Conservation (phyloP, 2,113 vertebrate genomes). For the Colinus virginianus region DNA sequence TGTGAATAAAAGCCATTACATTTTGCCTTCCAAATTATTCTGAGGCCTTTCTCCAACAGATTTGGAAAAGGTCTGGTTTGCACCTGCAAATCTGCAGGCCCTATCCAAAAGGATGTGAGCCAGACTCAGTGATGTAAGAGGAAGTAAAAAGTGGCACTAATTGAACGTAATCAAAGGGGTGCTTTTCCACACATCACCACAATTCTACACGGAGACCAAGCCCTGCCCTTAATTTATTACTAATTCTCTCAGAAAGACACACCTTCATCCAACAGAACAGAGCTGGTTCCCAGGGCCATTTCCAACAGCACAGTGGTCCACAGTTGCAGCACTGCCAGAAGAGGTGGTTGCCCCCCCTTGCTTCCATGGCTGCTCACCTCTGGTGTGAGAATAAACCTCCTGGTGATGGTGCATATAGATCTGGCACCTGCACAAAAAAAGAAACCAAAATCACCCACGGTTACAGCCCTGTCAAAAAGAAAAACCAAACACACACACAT, state of each 20-base stretch:
- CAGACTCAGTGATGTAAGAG: constrained; percentile 25
- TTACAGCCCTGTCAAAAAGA: neutral
- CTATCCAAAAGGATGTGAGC: neutral
- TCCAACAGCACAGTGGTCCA: neutral
- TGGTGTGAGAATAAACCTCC: neutral
- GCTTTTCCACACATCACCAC: constrained; percentile 32
- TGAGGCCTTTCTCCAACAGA: neutral
- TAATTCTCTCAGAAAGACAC: neutral
- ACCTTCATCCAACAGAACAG: neutral
- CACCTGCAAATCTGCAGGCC: neutral
- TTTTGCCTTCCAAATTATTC: constrained; percentile 11
- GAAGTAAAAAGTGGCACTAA: constrained; percentile 22
- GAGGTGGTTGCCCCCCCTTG: neutral
- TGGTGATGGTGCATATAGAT: neutral
- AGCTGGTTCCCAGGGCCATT: constrained; percentile 8
- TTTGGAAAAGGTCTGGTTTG: neutral
- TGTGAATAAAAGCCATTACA: neutral
- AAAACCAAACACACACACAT: neutral
- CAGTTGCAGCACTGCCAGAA: neutral
- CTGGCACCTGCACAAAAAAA: neutral
- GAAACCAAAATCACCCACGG: neutral
- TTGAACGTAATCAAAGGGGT: constrained; percentile 33
- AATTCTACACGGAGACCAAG: neutral
- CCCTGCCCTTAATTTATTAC: neutral
- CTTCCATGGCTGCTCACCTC: neutral